Base-by-base conservation (phyloP, 2,797 vertebrate species). In the Eutrigla gurnardus region DNA sequence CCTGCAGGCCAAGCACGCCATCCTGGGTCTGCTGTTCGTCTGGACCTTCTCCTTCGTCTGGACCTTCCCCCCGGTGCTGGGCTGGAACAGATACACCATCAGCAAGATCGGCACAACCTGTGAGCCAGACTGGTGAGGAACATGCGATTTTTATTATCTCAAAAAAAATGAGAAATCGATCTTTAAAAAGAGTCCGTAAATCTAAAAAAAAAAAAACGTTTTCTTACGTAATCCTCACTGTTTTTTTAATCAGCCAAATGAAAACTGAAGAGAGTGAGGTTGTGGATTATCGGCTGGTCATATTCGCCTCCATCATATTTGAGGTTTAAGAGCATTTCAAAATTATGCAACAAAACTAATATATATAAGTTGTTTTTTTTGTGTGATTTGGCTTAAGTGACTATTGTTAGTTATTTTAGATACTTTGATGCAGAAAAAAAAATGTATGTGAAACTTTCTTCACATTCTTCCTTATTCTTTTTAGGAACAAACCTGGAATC, bases 51-150 rank as follows among this genome's bases (percentile, higher is more conserved):
- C 97, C 77, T 96, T 98, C 76, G 80, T 97, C 84, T 98, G 97
- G 92, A 97, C 97, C 52, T 90, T 97, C 66, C 97, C 96, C 45
- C 97, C 97, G 0, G 92, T 94, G 17, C 78, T 97, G 77, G 97
- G 96, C 32, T 97, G 97, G 97, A 97, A 95, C 94, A 97, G 96
- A 89, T 97, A 97, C 86, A 97, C 96, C 0, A 87, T 95, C 71
- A 98, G 96, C 92, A 97, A 95, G 93, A 97, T 97, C 58, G 97
- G 97, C 71, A 98, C 97, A 63, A 97, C 96, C 13, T 98, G 97
- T 88, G 97, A 98, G 88, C 97, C 96, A 0, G 97, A 97, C 92
- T 98, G 96, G 97, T 98, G 93, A 97, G 96, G 50, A 32, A 53
- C 7, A 0, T 54, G 8, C 10, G 2, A 25, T 1, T 59, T 79